Base-by-base conservation (phyloP, 2,797 vertebrate genomes). In the Anguilla pacifica region DNA sequence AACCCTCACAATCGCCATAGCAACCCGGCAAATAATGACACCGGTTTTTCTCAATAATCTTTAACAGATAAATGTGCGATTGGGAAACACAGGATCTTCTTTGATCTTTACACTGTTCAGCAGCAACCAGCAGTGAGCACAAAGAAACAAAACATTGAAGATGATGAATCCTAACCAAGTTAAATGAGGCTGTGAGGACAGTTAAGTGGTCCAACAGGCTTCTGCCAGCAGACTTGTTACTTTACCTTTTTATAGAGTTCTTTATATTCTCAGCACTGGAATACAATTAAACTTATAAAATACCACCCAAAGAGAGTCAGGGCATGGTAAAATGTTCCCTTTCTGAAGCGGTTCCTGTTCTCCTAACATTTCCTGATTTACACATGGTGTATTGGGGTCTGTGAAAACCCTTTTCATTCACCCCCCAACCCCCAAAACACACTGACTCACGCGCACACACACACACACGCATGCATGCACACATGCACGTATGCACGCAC, bases 391-490 rank as follows among this genome's bases (percentile, higher is more conserved):
- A 49, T 31, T 28, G 7, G 5, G 3, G 72, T 61, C 51, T 85
- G 74, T 53, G 28, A 25, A 67, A 7, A 1, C 51, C 25, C 17
- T 19, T 31, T 87, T 61, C 53, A 74, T 61, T 79, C 46, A 28
- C 35, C 74, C 74, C 17, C 35, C 13, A 17, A 0, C 35, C 13
- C 72, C 13, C 35, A 15, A 31, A 10, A 74, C 31, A 74, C 72
- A 77, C 72, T 35, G 31, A 35, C 28, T 15, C 28, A 35, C n/a
- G 1, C 70, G 35, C 28, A 35, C 67, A 72, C 28, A 2, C 67
- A 88, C 89, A 86, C 89, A 46, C 61, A 31, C 9, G 86, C 82
- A 87, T 67, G 87, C 89, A 85, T 88, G 53, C 61, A 82, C 3
- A 82, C 43, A n/a, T 9, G 25, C 79, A 49, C 61, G 4, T 22